Conservation (phyloP, 2,113 vertebrate genomes). For the Astur gentilis region DNA sequence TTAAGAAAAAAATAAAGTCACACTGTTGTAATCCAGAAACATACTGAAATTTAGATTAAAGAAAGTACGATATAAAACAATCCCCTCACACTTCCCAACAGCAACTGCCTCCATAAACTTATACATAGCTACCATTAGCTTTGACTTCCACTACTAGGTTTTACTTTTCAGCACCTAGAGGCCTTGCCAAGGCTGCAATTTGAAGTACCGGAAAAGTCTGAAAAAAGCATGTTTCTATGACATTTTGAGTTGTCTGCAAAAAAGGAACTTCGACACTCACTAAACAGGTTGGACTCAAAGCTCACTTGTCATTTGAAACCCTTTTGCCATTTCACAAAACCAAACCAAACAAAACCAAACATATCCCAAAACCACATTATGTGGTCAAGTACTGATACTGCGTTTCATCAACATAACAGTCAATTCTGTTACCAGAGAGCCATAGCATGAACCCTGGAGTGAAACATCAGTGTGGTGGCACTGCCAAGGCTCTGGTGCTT, state of each 20-base stretch:
- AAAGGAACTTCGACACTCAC: background rate
- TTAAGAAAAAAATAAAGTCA: conserved; percentile 23
- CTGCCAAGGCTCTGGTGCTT: background rate
- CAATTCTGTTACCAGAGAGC: background rate
- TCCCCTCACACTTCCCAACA: background rate
- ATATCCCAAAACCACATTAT: background rate
- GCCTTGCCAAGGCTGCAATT: background rate
- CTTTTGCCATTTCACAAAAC: background rate
- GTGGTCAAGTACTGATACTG: background rate
- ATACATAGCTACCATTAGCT: background rate
- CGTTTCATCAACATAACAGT: background rate
- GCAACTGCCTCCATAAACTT: background rate
- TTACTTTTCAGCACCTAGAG: background rate
- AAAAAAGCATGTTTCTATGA: background rate
- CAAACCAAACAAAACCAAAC: background rate
- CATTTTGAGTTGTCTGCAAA: background rate
- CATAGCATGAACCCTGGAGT: background rate
- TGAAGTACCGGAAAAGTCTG: background rate
- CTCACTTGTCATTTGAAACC: background rate
- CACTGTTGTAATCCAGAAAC: background rate
- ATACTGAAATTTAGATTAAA: background rate
- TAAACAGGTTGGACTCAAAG: background rate
- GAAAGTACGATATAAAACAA: background rate
- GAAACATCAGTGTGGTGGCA: background rate
- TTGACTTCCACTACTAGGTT: background rate